Conservation (phyloP, 2,797 vertebrate genomes). For the Acrossocheilus fasciatus region DNA sequence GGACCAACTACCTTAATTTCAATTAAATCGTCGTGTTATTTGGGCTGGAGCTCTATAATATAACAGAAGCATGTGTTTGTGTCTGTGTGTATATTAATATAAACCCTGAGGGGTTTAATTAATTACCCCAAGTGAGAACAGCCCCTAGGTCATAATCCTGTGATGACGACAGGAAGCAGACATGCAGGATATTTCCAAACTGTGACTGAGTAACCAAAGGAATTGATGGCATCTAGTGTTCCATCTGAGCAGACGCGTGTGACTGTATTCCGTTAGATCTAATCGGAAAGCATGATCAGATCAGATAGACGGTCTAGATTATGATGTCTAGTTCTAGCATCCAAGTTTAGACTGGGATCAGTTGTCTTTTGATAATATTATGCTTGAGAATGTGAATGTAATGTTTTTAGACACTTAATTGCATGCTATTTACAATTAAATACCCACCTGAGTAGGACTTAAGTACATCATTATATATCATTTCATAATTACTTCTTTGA, state of each 20-base stretch:
- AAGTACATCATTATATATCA: neutral
- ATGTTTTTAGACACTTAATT: neutral
- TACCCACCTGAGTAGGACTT: neutral
- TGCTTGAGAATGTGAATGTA: neutral
- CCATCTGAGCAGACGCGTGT: slow-evolving; percentile 1
- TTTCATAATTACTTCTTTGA: neutral
- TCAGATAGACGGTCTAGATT: neutral
- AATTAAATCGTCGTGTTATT: neutral
- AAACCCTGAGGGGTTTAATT: slow-evolving; percentile 13
- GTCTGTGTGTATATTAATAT: slow-evolving; percentile 24
- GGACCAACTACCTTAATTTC: neutral
- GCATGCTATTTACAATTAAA: neutral
- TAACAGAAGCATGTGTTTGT: slow-evolving; percentile 1
- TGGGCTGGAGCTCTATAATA: slow-evolving; percentile 10
- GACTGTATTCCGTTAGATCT: slow-evolving; percentile 17
- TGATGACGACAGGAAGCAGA: slow-evolving; percentile 41
- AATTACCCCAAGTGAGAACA: slow-evolving; percentile 40
- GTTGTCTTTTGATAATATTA: neutral
- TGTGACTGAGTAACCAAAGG: slow-evolving; percentile 36
- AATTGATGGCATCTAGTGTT: slow-evolving; percentile 32
- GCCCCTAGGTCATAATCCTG: slow-evolving; percentile 29
- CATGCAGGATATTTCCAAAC: slow-evolving; percentile 50
- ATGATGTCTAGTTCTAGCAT: neutral
- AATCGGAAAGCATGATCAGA: slow-evolving; percentile 56
- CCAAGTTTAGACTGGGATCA: neutral